Conservation (phyloP, 2,888 invertebrate genomes). For the Leucozona laternaria region DNA sequence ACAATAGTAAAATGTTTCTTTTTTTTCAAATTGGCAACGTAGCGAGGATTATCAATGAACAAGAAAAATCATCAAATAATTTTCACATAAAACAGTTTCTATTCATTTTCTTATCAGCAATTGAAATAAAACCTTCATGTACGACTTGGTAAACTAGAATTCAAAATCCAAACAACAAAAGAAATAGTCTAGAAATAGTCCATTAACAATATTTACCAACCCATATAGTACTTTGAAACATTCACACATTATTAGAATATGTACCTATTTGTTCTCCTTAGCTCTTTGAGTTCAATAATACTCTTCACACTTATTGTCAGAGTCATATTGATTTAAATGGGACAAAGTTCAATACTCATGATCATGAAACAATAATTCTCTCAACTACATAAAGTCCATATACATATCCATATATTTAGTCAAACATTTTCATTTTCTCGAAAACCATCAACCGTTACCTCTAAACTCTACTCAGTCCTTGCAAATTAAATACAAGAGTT, state of each 20-base stretch:
- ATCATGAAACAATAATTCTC: conserved; percentile 6
- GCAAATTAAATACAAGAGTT: conserved; percentile 34
- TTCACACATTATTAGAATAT: background rate
- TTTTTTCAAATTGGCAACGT: no score
- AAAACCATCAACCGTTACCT: conserved; percentile 26
- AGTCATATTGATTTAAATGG: conserved; percentile 19
- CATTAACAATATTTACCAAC: no score
- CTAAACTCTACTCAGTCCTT: conserved; percentile 20
- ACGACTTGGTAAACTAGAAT: background rate
- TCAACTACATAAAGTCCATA: background rate
- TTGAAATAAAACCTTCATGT: conserved; percentile 5
- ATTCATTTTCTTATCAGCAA: conserved; percentile 25
- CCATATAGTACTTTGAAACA: no score
- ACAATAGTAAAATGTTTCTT: no score
- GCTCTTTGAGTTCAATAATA: background rate
- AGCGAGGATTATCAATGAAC: no score
- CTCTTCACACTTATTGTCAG: background rate
- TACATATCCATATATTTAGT: conserved; percentile 7
- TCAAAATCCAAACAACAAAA: background rate
- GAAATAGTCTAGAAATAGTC: no score
- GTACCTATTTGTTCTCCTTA: background rate
- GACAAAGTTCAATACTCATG: conserved; percentile 5
- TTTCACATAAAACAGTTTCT: no score
- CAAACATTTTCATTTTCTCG: conserved; percentile 18
- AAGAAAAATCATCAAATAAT: no score